phyloP scores from a whole-genome alignment of 2,888 invertebrate genomes.

The Apodemia mormo region DNA sequence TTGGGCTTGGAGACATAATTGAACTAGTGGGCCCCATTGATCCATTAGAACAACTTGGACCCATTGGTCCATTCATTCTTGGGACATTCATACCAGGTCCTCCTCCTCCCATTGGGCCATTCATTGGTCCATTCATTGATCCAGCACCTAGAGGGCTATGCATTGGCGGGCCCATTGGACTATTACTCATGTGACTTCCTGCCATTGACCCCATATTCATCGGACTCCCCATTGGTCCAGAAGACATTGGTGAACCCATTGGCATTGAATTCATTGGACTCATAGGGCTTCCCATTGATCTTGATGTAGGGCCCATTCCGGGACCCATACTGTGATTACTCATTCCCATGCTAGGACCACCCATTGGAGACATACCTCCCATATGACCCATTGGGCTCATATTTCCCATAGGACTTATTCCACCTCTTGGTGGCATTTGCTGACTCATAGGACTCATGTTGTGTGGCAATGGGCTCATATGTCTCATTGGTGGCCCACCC shows the following conservation, averaged over 20 bases:
- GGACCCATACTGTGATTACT: slow-evolving; percentile 84
- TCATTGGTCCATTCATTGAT: slow-evolving; percentile 80
- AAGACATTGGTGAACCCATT: slow-evolving; percentile 86
- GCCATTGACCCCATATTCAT: slow-evolving; percentile 86
- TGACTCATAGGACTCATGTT: slow-evolving; percentile 84
- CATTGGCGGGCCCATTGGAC: slow-evolving; percentile 89
- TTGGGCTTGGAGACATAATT: slow-evolving; percentile 80
- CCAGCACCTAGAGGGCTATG: slow-evolving; percentile 85
- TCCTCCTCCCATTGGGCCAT: slow-evolving; percentile 83
- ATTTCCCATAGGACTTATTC: slow-evolving; percentile 86
- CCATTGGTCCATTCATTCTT: slow-evolving; percentile 81
- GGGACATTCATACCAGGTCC: slow-evolving; percentile 82
- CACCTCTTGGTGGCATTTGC: slow-evolving; percentile 84
- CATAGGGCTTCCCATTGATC: slow-evolving; percentile 88
- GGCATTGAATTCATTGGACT: slow-evolving; percentile 88
- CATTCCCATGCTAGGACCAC: slow-evolving; percentile 86
- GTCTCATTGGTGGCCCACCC: slow-evolving; percentile 84
- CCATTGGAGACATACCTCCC: slow-evolving; percentile 87
- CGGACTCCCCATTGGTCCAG: slow-evolving; percentile 87
- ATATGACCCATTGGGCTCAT: slow-evolving; percentile 87
- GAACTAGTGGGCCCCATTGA: slow-evolving; percentile 79
- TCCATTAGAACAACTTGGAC: slow-evolving; percentile 80
- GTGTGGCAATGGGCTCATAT: slow-evolving; percentile 83
- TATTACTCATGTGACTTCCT: slow-evolving; percentile 84
- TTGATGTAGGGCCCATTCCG: slow-evolving; percentile 78